Base-by-base conservation (phyloP, 2,797 vertebrate genomes). In the Furcifer pardalis region DNA sequence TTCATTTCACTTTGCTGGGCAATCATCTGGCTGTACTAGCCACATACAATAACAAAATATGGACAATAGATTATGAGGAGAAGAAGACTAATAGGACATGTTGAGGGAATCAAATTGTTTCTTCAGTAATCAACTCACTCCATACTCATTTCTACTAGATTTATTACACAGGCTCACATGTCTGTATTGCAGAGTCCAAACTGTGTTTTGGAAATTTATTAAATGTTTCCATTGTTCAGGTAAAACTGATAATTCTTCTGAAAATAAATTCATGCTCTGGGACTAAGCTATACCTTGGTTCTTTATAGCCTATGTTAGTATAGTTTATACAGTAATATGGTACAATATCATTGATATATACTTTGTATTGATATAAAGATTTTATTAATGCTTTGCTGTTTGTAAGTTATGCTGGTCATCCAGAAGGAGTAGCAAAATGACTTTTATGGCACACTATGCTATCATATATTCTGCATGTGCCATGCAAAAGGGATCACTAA, bases 321-420 rank as follows among this genome's bases (percentile, higher is more conserved):
- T 74, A 83, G 37, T 80, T 56, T n/a, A 86, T 89, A 83, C 84
- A 78, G 82, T 77, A 75, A 80, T 79, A 76, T 0, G 19, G 52
- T 72, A 78, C 10, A 4, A 32, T 79, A 21, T 56, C 69, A 84
- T 81, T 77, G 86, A 77, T 66, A 84, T 83, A 88, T 71, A 0
- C 2, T 46, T 74, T 72, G 66, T 82, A 90, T 79, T 81, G 75
- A 73, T 87, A 73, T 84, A 89, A 87, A 88, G 77, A 30, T 84
- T 92, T 92, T 91, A 94, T 25, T 83, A 87, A 81, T 71, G n/a
- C 75, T 7, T 59, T 0, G 1, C 27, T 37, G 15, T 68, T 80
- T 56, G 44, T 90, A 89, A 94, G 72, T 92, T 90, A 92, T 73
- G 75, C 25, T 83, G 69, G 90, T 90, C 91, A 93, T 84, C 88